Evolutionary conservation across 2,888 invertebrate species (phyloP).

Genomic region (Eurois occulta): DNA sequence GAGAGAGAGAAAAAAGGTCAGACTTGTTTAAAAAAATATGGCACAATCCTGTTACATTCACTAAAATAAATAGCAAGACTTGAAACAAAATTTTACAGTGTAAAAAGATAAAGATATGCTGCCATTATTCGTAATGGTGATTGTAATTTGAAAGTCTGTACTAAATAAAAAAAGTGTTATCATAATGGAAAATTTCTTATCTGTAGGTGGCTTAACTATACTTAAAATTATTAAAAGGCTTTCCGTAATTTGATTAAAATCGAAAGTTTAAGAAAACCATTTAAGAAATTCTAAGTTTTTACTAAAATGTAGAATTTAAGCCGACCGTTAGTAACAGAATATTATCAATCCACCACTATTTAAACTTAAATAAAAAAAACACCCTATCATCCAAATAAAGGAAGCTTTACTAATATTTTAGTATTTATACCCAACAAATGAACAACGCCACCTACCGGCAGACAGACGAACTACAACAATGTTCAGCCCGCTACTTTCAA

Average conservation of each 20-base stretch:
- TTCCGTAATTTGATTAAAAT: not conserved
- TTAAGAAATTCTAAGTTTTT: not conserved
- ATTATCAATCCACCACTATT: not conserved
- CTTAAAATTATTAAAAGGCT: not conserved
- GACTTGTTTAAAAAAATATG: not conserved
- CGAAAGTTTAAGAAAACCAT: not conserved
- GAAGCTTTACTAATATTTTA: not conserved
- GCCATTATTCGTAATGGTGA: conserved; percentile 21
- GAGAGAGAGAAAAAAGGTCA: not conserved
- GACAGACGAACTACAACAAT: conserved; percentile 53
- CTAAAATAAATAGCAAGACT: not conserved
- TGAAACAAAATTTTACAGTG: not conserved
- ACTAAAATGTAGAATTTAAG: too few species aligned
- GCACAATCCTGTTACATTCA: not conserved
- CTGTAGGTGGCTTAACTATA: too few species aligned
- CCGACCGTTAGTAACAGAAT: not conserved
- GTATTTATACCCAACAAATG: not conserved
- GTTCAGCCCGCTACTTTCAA: conserved; percentile 16
- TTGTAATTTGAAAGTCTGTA: conserved; percentile 8
- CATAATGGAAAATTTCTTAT: not conserved
- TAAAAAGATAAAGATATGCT: not conserved
- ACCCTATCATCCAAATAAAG: not conserved
- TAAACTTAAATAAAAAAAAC: not conserved
- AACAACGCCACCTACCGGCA: conserved; percentile 65
- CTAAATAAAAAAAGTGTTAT: not conserved